Conservation (phyloP, 2,113 vertebrate genomes). For the Saccopteryx leptura region DNA sequence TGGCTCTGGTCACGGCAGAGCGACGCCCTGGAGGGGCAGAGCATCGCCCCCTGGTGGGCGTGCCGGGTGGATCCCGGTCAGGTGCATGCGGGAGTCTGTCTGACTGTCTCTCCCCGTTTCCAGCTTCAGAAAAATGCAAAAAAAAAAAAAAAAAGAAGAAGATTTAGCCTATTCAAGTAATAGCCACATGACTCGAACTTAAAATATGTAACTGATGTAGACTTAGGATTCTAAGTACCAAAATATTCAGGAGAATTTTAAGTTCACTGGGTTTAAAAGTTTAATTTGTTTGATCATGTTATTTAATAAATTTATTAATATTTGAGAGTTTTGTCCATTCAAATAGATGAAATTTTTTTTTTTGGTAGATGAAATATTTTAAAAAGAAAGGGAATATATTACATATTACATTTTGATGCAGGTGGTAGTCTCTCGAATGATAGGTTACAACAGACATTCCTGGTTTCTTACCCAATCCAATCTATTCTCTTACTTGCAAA, state of each 20-base stretch:
- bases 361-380: not conserved
- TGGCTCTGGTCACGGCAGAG: too few species aligned
- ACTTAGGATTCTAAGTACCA: slow-evolving; percentile 39
- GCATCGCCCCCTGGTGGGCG: too few species aligned
- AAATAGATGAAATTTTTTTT: not conserved
- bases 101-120: too few species aligned
- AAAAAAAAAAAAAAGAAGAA: too few species aligned
- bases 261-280: slow-evolving; percentile 21
- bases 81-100: too few species aligned
- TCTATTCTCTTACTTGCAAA: not conserved
- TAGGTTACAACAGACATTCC: not conserved
- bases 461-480: not conserved
- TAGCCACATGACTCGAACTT: not conserved
- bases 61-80: too few species aligned
- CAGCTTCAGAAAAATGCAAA: too few species aligned
- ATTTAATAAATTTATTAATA: slow-evolving; percentile 21
- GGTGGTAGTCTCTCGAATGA: not conserved
- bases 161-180: slow-evolving; percentile 14
- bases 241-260: slow-evolving; percentile 38
- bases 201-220: not conserved
- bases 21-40: too few species aligned
- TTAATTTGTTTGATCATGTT: slow-evolving; percentile 23
- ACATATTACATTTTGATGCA: not conserved
- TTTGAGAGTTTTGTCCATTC: slow-evolving; percentile 32
- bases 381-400: slow-evolving; percentile 32